Base-by-base conservation (phyloP, 1,140 invertebrate species). In the Oreohelix idahoensis region DNA sequence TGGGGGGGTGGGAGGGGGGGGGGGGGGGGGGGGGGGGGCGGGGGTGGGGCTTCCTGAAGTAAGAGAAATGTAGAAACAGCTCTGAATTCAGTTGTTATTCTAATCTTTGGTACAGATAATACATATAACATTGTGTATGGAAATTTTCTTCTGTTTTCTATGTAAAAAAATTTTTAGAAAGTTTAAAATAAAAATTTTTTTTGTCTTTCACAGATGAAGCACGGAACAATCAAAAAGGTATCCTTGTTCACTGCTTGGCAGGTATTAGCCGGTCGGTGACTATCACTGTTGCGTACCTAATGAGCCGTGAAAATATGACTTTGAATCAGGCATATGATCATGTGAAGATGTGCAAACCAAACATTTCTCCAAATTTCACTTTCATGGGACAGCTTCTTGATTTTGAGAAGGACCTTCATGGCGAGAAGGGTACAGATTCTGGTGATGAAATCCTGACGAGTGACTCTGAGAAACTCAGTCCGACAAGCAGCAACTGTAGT, bases 281-380 rank as follows among this genome's bases (percentile, higher is more conserved):
- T 8, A 89, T 93, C 11, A 92, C 92, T 29, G 91, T 92, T 0
- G 92, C 92, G 66, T 93, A 93, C 81, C 87, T 93, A 38, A 93
- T 93, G 92, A 86, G 89, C 80, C 89, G 96, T 91, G 96, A 96
- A 83, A 89, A 95, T 66, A 95, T 98, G 84, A 95, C 95, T 81
- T 93, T 98, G 86, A 97, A 98, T 91, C 97, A 98, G 89, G 97
- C 97, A 66, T 99, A 98, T 93, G 97, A 97, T 91, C 94, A 97
- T 89, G 97, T 99, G 75, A 95, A 97, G 89, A 95, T 95, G 86
- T 95, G 96, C 90, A 98, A 98, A 93, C 95, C 97, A 58, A 97
- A 98, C 93, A 96, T 98, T 84, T 96, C 97, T 82, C 97, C 96
- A 77, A 99, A 99, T 94, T 98, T 99, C 93, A 97, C 98, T 93